Evolutionary conservation across 2,113 vertebrate species (phyloP).

Genomic region (Brachirus orientalis): DNA sequence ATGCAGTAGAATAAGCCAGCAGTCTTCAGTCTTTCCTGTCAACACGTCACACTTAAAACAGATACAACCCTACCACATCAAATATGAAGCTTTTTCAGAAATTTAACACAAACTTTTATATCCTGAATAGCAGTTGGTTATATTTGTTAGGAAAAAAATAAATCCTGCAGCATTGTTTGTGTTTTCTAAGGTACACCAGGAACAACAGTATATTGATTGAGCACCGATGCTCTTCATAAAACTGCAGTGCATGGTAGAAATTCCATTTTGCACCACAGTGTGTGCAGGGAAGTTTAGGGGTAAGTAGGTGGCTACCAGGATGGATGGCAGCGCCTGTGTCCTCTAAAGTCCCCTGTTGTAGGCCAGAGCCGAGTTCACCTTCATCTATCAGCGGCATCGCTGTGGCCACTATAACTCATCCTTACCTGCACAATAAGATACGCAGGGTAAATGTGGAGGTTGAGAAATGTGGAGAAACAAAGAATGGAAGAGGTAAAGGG

Average conservation of each 20-base stretch:
- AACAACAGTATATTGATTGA: neutral
- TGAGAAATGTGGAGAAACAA: slow-evolving; percentile 21
- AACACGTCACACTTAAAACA: too few relatives aligned
- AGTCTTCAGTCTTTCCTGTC: too few relatives aligned
- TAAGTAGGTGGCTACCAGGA: slow-evolving; percentile 67
- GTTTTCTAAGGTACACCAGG: neutral
- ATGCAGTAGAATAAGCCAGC: too few relatives aligned
- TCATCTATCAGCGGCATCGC: slow-evolving; percentile 77
- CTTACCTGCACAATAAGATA: slow-evolving; percentile 68
- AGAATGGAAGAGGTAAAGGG: slow-evolving; percentile 24
- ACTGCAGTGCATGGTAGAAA: neutral
- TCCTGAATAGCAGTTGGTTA: too few relatives aligned
- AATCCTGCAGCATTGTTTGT: neutral
- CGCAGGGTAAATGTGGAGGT: slow-evolving; percentile 42
- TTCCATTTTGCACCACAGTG: neutral
- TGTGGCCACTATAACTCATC: slow-evolving; percentile 79
- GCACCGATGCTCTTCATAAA: slow-evolving; percentile 2
- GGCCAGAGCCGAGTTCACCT: slow-evolving; percentile 76
- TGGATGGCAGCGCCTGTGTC: slow-evolving; percentile 74
- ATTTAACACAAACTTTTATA: too few relatives aligned
- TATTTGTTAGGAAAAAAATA: too few relatives aligned
- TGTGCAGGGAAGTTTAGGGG: slow-evolving; percentile 41
- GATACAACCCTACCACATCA: too few relatives aligned
- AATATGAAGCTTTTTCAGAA: too few relatives aligned
- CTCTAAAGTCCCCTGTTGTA: slow-evolving; percentile 72